Conservation (phyloP, 2,797 vertebrate species). For the Sebastes alutus region DNA sequence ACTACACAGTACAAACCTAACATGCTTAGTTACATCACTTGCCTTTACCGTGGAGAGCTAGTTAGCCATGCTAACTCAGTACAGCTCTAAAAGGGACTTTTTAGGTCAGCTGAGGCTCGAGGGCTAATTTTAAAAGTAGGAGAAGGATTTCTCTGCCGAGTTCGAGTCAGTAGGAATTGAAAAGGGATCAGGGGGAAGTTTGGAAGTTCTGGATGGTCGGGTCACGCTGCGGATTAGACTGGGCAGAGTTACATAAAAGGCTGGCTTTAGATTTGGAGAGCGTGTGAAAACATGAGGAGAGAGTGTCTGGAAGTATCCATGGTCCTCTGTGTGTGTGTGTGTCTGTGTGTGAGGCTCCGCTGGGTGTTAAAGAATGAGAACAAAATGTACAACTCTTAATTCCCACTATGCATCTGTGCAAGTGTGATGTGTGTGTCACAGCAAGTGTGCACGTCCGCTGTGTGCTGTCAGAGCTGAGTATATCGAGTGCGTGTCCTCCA, state of each 20-base stretch:
- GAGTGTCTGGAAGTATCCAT: background rate
- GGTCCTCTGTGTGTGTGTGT: background rate
- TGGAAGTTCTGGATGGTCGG: slow-evolving; percentile 8
- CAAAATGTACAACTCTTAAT: slow-evolving; percentile 48
- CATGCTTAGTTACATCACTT: background rate
- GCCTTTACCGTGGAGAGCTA: background rate
- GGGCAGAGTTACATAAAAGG: slow-evolving; percentile 28
- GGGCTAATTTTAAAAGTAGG: slow-evolving; percentile 29
- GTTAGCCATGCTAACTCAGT: slow-evolving; percentile 2
- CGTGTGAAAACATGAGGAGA: background rate
- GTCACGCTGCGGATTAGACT: slow-evolving; percentile 18
- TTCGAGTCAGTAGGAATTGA: background rate
- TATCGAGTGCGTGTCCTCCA: slow-evolving; percentile 35
- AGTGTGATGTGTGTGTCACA: background rate
- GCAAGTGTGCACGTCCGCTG: background rate
- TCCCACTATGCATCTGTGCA: background rate
- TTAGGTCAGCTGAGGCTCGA: slow-evolving; percentile 32
- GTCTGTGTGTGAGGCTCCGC: background rate
- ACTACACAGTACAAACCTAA: background rate
- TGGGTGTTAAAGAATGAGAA: slow-evolving; percentile 47
- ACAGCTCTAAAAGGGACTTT: slow-evolving; percentile 17
- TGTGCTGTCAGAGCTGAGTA: background rate
- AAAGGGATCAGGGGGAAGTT: slow-evolving; percentile 7
- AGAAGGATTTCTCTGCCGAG: slow-evolving; percentile 1
- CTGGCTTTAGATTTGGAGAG: slow-evolving; percentile 8